Percentiles rank a stretch among this genome's conserved stretches.
phyloP scores from a whole-genome alignment of 2,797 vertebrate species.

The Amblyraja radiata region DNA sequence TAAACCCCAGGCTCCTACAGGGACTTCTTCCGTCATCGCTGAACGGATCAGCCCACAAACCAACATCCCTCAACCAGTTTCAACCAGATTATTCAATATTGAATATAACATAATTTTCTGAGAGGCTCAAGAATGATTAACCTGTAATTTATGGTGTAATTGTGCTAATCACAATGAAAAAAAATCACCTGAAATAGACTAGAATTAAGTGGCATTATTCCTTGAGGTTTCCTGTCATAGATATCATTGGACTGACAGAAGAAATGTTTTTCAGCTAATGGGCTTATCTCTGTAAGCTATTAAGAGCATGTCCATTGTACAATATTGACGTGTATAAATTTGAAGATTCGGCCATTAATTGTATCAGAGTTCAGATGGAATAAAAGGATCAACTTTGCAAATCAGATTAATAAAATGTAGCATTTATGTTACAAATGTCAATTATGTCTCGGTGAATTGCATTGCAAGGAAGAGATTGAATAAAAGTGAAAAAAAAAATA shows the following conservation, averaged over 20 bases:
- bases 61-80: no score
- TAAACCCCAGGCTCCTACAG: no score
- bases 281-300: neutral
- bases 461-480: neutral
- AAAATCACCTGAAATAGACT: neutral
- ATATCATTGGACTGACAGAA: neutral
- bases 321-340: neutral
- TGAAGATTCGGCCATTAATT: neutral
- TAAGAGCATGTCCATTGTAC: neutral
- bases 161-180: neutral
- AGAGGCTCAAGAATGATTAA: no score
- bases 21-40: no score
- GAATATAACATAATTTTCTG: no score
- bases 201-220: neutral
- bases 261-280: neutral
- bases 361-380: neutral
- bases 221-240: neutral
- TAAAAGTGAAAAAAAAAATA: neutral
- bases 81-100: no score
- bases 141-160: neutral
- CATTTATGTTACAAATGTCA: neutral
- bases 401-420: neutral
- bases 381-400: neutral
- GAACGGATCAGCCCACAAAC: no score
- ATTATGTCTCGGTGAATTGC: neutral